These are phyloP conservation scores for Aelia acuminata DNA, from an alignment of 2,888 invertebrate species.

Conservation along the genomic window DNA sequence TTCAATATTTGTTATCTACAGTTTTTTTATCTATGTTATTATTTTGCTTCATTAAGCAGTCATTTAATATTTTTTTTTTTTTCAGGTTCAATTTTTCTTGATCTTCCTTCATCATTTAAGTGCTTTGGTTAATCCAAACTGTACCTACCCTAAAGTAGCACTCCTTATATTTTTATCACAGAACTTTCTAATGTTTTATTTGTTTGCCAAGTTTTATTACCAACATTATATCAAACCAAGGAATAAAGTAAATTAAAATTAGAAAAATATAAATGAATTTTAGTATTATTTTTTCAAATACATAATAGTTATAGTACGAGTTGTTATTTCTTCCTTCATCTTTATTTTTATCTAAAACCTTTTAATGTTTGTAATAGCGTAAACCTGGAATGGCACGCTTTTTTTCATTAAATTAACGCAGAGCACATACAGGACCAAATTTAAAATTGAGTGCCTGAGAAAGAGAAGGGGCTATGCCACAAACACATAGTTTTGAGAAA, in stretches of 20 bases:
- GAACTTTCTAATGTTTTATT: constrained; percentile 76
- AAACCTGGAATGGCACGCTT: too few species aligned
- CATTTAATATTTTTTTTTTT: constrained; percentile 64
- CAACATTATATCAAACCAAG: constrained; percentile 71
- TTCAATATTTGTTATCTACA: too few species aligned
- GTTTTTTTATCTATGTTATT: too few species aligned
- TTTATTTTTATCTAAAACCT: too few species aligned
- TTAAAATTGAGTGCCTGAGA: too few species aligned
- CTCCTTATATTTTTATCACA: constrained; percentile 76
- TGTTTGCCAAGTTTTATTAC: constrained; percentile 79
- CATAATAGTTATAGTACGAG: background rate
- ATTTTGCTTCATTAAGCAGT: background rate
- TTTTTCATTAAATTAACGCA: too few species aligned
- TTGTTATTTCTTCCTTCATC: background rate
- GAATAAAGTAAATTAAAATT: background rate
- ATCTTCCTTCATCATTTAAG: constrained; percentile 73
- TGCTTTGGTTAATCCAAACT: constrained; percentile 72
- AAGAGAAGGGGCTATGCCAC: too few species aligned
- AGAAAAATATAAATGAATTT: background rate
- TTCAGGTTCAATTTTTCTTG: constrained; percentile 77
- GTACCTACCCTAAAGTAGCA: constrained; percentile 74
- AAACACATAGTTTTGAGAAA: too few species aligned
- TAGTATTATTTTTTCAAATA: background rate
- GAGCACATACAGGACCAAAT: too few species aligned
- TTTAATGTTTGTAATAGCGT: too few species aligned